Evolutionary conservation across 2,888 invertebrate species (phyloP), one percentile per base, ranked within the genome.

Genomic region (Antitype chi): DNA sequence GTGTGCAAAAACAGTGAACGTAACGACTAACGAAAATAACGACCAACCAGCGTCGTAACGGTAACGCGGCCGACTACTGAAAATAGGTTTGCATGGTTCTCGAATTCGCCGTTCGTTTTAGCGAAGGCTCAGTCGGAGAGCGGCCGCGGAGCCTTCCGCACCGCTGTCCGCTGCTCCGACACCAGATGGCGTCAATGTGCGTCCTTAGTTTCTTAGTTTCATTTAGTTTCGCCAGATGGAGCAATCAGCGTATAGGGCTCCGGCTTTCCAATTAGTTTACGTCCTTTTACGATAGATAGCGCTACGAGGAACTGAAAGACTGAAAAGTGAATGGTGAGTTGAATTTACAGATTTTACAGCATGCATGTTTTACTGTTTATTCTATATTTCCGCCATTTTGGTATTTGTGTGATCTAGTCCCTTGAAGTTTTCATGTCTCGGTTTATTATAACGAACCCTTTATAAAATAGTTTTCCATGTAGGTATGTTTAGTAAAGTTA

Each of bases 21-120:
- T 93, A 94, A 94, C 94, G 94, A 87, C 89, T 90, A 93, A 92
- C 94, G 93, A 92, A 89, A 94, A 94, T 94, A 95, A 94, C 94
- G 95, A 90, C 93, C 89, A 91, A 91, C 89, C 90, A 85, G 89
- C 89, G 81, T 84, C 72, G 89, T 91, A 90, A 90, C 90, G 90
- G 89, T 91, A 90, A 88, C 90, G 90, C 89, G 88, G 90, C 87
- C 91, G 85, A 87, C 91, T 90, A 89, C 90, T 93, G 81, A 87
- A 93, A 93, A 93, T 93, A 94, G 91, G 87, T 88, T 89, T 76
- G 78, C 49, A 28, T 63, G 67, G 68, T 90, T 91, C 91, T 91
- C 90, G 76, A 91, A 92, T 93, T 89, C 91, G 88, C 83, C 81
- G 89, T 89, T 83, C 93, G 93, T 88, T 80, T 88, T 91, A 91